Conservation (phyloP, 2,888 invertebrate species). For the Calliopum simillimum region DNA sequence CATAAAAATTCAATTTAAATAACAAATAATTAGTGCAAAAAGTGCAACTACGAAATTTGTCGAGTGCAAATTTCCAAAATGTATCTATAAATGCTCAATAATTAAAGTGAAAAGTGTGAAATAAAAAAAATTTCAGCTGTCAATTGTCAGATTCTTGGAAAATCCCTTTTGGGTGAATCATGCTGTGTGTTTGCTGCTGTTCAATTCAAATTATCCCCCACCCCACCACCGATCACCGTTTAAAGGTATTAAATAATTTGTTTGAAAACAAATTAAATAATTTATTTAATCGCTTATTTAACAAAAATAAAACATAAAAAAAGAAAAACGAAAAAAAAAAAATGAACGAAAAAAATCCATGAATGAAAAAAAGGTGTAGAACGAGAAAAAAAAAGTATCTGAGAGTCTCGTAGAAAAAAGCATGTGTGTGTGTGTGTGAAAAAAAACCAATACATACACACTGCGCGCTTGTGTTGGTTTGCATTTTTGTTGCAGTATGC, state of each 20-base stretch:
- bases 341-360: constrained; percentile 1
- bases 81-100: background rate
- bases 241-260: constrained; percentile 7
- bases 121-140: background rate
- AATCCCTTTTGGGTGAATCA: too few relatives aligned
- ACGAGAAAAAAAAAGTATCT: too few relatives aligned
- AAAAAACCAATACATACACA: too few relatives aligned
- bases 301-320: constrained; percentile 4
- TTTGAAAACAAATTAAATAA: constrained; percentile 32
- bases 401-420: too few relatives aligned
- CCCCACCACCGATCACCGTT: background rate
- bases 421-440: too few relatives aligned
- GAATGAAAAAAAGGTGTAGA: background rate
- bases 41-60: background rate
- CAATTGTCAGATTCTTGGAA: too few relatives aligned
- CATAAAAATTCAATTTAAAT: background rate
- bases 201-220: background rate
- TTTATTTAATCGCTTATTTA: constrained; percentile 35
- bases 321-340: constrained; percentile 7
- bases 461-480: too few relatives aligned
- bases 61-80: background rate
- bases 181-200: too few relatives aligned
- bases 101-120: constrained; percentile 1
- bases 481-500: too few relatives aligned
- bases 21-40: background rate